Conservation (phyloP, 2,888 invertebrate species). For the Carterocephalus palaemon region DNA sequence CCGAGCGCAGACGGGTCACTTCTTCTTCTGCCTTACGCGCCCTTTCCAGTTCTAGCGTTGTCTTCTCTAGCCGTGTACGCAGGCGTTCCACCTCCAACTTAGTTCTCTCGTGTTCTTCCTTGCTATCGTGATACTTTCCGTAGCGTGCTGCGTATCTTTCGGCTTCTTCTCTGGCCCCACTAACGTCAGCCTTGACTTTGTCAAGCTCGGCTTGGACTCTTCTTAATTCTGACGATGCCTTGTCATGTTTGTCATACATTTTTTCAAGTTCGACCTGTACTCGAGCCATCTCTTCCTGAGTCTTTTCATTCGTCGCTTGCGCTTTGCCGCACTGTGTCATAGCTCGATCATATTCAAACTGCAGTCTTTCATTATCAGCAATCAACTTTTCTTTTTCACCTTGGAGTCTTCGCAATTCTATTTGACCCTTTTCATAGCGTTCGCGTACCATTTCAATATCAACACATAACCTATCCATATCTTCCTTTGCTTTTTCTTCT, state of each 20-base stretch:
- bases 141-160: constrained; percentile 85
- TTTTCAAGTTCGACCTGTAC: constrained; percentile 93
- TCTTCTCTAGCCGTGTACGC: constrained; percentile 88
- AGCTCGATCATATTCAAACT: constrained; percentile 91
- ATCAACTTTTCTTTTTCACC: constrained; percentile 92
- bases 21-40: constrained; percentile 85
- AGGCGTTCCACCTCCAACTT: constrained; percentile 90
- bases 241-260: constrained; percentile 93
- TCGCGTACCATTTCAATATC: constrained; percentile 93
- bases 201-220: constrained; percentile 89
- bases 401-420: constrained; percentile 88
- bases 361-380: constrained; percentile 89
- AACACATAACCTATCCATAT: constrained; percentile 85
- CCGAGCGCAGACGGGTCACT: constrained; percentile 81
- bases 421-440: constrained; percentile 91
- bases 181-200: constrained; percentile 83
- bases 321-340: constrained; percentile 92
- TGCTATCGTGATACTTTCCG: constrained; percentile 86
- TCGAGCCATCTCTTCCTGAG: constrained; percentile 92
- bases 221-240: constrained; percentile 88
- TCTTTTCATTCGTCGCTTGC: constrained; percentile 90
- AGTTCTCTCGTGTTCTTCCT: constrained; percentile 87
- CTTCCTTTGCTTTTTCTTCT: constrained; percentile 94
- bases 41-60: constrained; percentile 87
- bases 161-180: constrained; percentile 88